Conservation (phyloP, 1,140 invertebrate species). For the Scaptomyza hsui region DNA sequence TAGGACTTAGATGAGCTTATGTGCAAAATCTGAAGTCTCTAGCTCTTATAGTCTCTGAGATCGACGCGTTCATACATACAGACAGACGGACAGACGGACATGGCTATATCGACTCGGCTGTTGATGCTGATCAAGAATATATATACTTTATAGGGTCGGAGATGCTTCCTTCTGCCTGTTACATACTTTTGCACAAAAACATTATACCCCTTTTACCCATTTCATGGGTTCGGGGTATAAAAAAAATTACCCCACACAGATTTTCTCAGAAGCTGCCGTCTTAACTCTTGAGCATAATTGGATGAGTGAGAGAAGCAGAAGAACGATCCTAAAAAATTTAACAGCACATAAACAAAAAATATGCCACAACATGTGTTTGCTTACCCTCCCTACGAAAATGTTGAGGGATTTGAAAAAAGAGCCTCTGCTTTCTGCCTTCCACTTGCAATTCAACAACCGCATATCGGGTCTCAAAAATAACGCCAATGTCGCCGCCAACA, state of each 20-base stretch:
- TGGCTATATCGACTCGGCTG: too few relatives aligned
- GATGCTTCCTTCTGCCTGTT: too few relatives aligned
- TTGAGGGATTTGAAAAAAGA: conserved; percentile 20
- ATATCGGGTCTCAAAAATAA: conserved; percentile 47
- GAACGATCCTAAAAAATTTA: conserved; percentile 54
- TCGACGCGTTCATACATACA: too few relatives aligned
- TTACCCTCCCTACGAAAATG: not conserved
- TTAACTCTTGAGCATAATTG: conserved; percentile 44
- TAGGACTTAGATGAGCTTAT: too few relatives aligned
- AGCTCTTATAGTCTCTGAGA: too few relatives aligned
- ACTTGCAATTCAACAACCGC: conserved; percentile 33
- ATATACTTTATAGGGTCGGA: too few relatives aligned
- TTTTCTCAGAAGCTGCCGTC: conserved; percentile 44
- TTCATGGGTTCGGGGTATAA: too few relatives aligned
- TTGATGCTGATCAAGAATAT: too few relatives aligned
- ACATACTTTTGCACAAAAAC: too few relatives aligned
- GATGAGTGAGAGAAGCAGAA: conserved; percentile 35
- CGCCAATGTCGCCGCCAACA: conserved; percentile 47
- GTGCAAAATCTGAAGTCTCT: too few relatives aligned
- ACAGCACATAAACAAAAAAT: conserved; percentile 53
- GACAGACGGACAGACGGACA: too few relatives aligned
- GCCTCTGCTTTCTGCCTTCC: conserved; percentile 13
- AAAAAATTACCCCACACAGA: conserved; percentile 58
- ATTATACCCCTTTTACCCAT: too few relatives aligned
- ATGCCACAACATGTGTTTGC: conserved; percentile 43